Evolutionary conservation across 2,113 vertebrate genomes (phyloP).

Genomic region (Herpetotheres cachinnans): DNA sequence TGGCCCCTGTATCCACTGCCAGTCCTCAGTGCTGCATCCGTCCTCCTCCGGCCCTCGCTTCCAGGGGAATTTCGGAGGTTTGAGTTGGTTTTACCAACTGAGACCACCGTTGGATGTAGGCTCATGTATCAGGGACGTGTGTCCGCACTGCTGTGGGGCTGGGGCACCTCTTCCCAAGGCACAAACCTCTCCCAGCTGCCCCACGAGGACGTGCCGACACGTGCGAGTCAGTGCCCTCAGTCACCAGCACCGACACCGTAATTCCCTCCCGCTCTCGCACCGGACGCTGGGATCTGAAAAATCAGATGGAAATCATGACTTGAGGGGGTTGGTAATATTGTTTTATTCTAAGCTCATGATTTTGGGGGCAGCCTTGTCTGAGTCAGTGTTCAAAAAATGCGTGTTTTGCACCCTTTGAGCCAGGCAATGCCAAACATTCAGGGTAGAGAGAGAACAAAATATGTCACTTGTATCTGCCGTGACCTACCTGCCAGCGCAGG

Average conservation of each 20-base stretch:
- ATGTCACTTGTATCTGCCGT: background rate
- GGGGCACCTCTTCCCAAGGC: background rate
- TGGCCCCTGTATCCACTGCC: no score
- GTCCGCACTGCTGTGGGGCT: rapidly evolving
- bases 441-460: background rate
- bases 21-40: background rate
- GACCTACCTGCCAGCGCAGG: rapidly evolving
- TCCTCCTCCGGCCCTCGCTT: background rate
- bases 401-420: background rate
- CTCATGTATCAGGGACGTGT: rapidly evolving
- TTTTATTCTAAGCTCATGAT: background rate
- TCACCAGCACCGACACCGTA: background rate
- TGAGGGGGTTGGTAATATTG: background rate
- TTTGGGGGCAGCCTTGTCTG: background rate
- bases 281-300: rapidly evolving
- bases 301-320: background rate
- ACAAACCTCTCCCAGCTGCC: background rate
- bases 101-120: background rate
- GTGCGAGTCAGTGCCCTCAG: background rate
- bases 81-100: background rate
- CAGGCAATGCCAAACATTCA: background rate
- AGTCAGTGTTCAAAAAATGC: no score
- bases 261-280: background rate
- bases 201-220: rapidly evolving
- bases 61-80: background rate